Evolutionary conservation across 2,797 vertebrate species (phyloP).

Genomic region (Onychomys arenicola): DNA sequence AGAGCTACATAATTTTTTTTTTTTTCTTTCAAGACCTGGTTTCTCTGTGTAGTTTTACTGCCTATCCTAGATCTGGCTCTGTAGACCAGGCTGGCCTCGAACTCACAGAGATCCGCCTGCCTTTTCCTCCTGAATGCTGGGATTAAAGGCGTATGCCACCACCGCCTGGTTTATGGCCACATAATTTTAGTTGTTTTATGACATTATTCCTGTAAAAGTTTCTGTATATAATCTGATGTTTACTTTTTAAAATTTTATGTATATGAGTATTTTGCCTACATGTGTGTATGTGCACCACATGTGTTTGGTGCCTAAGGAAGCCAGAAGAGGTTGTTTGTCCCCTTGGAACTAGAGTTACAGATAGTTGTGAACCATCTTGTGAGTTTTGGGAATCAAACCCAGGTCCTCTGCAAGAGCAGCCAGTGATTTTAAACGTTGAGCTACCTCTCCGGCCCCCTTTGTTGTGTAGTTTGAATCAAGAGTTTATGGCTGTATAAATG

Average conservation of each 20-base stretch:
- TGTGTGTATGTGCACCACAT: background rate
- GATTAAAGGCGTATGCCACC: no score
- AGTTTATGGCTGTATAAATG: slow-evolving; percentile 11
- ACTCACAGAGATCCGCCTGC: no score
- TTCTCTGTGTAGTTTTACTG: no score
- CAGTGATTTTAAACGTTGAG: background rate
- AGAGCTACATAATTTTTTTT: background rate
- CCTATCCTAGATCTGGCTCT: no score
- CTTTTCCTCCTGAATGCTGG: no score
- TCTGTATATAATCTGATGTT: slow-evolving; percentile 34
- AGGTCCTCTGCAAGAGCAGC: background rate
- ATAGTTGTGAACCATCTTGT: background rate
- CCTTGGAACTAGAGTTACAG: background rate
- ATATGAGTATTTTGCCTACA: background rate
- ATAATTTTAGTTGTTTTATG: background rate
- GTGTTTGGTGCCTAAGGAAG: background rate
- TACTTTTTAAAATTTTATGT: background rate
- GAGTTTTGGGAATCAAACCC: background rate
- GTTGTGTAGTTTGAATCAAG: slow-evolving; percentile 20
- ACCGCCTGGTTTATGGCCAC: background rate
- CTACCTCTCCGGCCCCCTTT: background rate
- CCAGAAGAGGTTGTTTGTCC: background rate
- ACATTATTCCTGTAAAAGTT: background rate
- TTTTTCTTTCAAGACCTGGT: no score
- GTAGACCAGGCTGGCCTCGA: no score